Evolutionary conservation across 2,797 vertebrate species (phyloP).

Genomic region (Sebastes hubbsi): DNA sequence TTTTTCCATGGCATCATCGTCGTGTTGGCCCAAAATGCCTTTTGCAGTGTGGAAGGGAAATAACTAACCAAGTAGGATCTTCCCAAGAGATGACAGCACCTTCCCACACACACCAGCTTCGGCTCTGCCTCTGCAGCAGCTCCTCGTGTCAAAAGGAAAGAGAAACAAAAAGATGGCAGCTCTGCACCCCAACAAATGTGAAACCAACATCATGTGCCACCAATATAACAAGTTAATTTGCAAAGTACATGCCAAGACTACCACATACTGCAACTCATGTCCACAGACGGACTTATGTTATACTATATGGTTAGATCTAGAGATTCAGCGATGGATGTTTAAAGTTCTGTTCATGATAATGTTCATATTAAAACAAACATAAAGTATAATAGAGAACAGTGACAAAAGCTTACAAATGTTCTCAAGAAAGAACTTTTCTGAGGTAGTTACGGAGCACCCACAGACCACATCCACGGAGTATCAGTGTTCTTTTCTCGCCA

Average conservation of each 20-base stretch:
- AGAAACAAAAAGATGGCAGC: not conserved
- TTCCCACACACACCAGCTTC: conserved; percentile 12
- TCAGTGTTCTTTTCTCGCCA: conserved; percentile 7
- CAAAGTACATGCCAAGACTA: not conserved
- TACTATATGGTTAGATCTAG: not conserved
- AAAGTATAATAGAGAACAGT: not conserved
- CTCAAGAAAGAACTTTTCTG: not conserved
- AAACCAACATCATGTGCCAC: not conserved
- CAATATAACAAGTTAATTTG: not conserved
- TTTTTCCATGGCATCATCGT: not conserved
- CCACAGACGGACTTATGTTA: not conserved
- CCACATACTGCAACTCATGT: not conserved
- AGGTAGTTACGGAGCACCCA: not conserved
- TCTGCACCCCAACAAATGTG: not conserved
- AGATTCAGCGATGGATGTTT: not conserved
- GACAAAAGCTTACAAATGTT: not conserved
- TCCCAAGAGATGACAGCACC: not conserved
- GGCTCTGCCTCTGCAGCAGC: not conserved
- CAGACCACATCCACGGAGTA: not conserved
- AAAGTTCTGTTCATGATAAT: not conserved
- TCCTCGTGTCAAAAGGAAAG: not conserved
- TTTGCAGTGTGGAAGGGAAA: not conserved
- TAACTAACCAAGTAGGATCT: not conserved
- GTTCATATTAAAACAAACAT: not conserved
- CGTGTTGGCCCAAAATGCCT: not conserved